Conservation (phyloP, 2,888 invertebrate genomes). For the Choristoneura rosaceana region DNA sequence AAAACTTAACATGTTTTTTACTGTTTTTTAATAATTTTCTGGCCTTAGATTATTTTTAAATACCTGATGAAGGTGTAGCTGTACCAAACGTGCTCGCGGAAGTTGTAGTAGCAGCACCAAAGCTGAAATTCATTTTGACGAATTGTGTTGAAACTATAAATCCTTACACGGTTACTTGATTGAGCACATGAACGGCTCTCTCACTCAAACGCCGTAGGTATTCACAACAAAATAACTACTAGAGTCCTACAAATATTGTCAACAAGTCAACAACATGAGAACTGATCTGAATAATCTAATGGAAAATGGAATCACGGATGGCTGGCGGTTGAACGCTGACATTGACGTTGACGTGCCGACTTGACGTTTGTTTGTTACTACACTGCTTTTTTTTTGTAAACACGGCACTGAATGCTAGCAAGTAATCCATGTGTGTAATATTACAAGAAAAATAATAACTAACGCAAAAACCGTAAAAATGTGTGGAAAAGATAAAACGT, state of each 20-base stretch:
- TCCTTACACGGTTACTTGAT: neutral
- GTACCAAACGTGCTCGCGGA: constrained; percentile 69
- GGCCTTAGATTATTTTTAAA: neutral
- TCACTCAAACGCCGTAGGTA: neutral
- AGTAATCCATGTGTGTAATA: too few relatives aligned
- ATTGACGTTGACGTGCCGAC: neutral
- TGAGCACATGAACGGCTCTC: neutral
- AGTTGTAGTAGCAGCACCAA: constrained; percentile 68
- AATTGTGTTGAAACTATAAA: neutral
- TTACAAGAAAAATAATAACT: too few relatives aligned
- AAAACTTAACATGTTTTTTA: constrained; percentile 3
- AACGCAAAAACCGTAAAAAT: too few relatives aligned
- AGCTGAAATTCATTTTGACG: constrained; percentile 66
- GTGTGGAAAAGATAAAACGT: too few relatives aligned
- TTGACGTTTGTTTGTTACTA: neutral
- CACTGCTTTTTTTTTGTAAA: neutral
- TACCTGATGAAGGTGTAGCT: constrained; percentile 68
- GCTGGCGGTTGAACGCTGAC: neutral
- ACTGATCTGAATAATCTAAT: too few relatives aligned
- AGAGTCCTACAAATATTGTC: neutral
- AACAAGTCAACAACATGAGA: neutral
- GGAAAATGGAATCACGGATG: neutral
- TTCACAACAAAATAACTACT: neutral
- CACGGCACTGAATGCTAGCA: too few relatives aligned
- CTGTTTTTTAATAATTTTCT: neutral